Percentiles rank a stretch among this genome's conserved stretches.
These are phyloP conservation scores for Colossoma macropomum DNA, from an alignment of 2,113 vertebrate species.

Conservation along the genomic window DNA sequence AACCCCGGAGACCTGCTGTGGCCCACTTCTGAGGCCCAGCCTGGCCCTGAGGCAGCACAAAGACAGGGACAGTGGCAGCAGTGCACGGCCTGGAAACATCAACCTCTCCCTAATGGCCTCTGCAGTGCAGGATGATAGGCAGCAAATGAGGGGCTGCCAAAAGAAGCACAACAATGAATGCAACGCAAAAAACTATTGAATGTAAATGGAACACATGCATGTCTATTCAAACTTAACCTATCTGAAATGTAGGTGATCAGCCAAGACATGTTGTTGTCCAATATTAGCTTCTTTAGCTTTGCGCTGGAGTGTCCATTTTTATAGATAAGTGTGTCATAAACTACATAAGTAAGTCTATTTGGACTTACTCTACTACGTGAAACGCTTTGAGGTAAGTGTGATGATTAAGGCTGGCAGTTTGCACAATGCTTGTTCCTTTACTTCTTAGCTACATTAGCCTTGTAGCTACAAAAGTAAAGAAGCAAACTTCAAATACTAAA, in stretches of 20 bases:
- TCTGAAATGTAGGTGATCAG: not conserved
- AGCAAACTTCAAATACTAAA: too few relatives aligned
- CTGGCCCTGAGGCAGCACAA: not conserved
- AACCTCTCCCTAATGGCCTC: slow-evolving; percentile 16
- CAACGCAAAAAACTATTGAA: not conserved
- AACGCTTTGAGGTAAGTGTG: too few relatives aligned
- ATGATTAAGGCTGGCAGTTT: too few relatives aligned
- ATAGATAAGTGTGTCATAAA: too few relatives aligned
- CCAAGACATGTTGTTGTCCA: too few relatives aligned
- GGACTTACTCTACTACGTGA: too few relatives aligned
- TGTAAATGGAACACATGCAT: not conserved
- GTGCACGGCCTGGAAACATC: slow-evolving; percentile 5
- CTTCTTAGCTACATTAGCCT: too few relatives aligned
- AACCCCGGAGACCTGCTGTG: slow-evolving; percentile 25
- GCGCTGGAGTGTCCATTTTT: too few relatives aligned
- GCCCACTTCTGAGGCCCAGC: slow-evolving; percentile 2
- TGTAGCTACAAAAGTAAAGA: too few relatives aligned
- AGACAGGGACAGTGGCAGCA: not conserved
- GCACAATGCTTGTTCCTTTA: too few relatives aligned
- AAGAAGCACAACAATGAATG: not conserved
- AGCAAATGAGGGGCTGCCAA: not conserved
- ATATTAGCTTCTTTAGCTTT: too few relatives aligned
- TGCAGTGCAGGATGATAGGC: not conserved
- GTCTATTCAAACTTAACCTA: not conserved
- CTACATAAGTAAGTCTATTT: too few relatives aligned